phyloP scores from a whole-genome alignment of 2,797 vertebrate species.

The Smutsia gigantea region DNA sequence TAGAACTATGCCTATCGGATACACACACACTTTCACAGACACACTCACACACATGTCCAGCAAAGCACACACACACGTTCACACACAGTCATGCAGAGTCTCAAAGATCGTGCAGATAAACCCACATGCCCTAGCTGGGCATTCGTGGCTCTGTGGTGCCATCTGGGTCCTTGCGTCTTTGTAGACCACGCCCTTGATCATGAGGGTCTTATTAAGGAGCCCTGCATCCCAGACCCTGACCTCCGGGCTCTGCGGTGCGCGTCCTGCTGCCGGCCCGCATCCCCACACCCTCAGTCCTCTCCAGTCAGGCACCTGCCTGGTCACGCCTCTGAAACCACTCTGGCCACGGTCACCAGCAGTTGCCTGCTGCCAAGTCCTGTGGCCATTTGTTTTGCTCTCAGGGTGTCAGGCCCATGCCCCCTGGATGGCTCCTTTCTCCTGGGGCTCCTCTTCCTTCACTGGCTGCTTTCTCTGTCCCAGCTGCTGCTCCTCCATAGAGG shows the following conservation, averaged over 20 bases:
- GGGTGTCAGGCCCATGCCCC: background rate
- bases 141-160: background rate
- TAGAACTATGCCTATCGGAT: background rate
- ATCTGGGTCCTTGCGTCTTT: too few relatives aligned
- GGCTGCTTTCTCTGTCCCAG: background rate
- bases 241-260: background rate
- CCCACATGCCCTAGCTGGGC: too few relatives aligned
- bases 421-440: background rate
- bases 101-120: background rate
- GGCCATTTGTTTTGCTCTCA: background rate
- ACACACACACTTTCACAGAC: background rate
- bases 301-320: background rate
- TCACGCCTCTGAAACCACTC: background rate
- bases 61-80: background rate
- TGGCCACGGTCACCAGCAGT: background rate
- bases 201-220: too few relatives aligned
- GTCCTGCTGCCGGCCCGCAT: background rate
- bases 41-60: background rate
- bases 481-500: background rate
- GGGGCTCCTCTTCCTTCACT: background rate
- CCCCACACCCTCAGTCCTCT: background rate
- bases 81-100: background rate
- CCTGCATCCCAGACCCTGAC: too few relatives aligned
- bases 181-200: too few relatives aligned
- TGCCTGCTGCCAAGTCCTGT: rapidly evolving